Evolutionary conservation across 2,797 vertebrate species (phyloP).

Genomic region (Mus caroli): DNA sequence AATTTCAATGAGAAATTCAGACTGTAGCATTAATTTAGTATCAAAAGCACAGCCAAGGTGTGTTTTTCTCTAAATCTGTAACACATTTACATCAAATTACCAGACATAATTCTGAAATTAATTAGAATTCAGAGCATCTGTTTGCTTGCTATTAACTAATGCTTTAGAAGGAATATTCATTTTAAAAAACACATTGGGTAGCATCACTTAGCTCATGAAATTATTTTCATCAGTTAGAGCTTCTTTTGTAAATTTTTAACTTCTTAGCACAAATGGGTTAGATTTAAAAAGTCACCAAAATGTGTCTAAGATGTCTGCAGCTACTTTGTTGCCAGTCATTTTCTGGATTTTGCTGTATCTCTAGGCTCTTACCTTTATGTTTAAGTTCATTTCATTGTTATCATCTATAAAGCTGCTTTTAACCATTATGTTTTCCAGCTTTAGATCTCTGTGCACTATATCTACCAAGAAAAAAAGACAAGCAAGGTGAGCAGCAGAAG

Average conservation of each 20-base stretch:
- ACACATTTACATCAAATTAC: conserved; percentile 84
- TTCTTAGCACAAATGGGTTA: conserved; percentile 79
- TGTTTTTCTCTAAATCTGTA: conserved; percentile 79
- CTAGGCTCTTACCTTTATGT: conserved; percentile 92
- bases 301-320: conserved; percentile 68
- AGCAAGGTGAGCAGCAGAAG: conserved; percentile 66
- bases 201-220: conserved; percentile 81
- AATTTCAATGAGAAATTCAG: conserved; percentile 73
- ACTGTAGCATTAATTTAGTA: conserved; percentile 76
- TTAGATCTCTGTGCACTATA: conserved; percentile 94
- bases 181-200: conserved; percentile 67
- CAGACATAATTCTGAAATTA: conserved; percentile 84
- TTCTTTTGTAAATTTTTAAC: conserved; percentile 73
- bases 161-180: conserved; percentile 70
- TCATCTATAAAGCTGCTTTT: conserved; percentile 90
- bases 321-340: conserved; percentile 74
- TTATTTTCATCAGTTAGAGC: conserved; percentile 69
- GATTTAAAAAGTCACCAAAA: conserved; percentile 82
- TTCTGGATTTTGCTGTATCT: conserved; percentile 71
- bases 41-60: conserved; percentile 70
- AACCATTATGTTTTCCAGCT: conserved; percentile 96
- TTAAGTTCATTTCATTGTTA: conserved; percentile 89
- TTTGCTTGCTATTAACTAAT: conserved; percentile 82
- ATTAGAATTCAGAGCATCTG: conserved; percentile 83
- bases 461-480: conserved; percentile 88